Base-by-base conservation (phyloP, 2,888 invertebrate species). In the Eumerus sabulonum region DNA sequence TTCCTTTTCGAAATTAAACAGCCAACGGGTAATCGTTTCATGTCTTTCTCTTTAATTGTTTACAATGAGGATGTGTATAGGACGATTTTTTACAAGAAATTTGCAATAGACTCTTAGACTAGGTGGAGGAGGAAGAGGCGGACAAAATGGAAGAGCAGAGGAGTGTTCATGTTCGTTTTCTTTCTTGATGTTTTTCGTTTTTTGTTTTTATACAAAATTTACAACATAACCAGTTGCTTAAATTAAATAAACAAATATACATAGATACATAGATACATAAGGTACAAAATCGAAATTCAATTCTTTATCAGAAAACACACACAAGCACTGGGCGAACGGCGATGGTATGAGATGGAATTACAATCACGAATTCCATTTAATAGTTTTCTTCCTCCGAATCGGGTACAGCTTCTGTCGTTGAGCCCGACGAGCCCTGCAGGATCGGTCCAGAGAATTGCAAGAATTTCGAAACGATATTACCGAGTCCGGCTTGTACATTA, bases 361-460 rank as follows among this genome's bases (percentile, higher is more conserved):
- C 7, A 7, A 2, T 27, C 27, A 27, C 18, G 47, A 27, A 48
- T 47, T 40, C 40, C 19, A 19, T 74, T 56, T 87, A 88, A 83
- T 88, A 88, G 62, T 86, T 88, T 72, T 87, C 87, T 82, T 88
- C 88, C 82, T 88, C 88, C 2, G 87, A 86, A 63, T 86, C 88
- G 1, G 88, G 87, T 1, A 87, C 84, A 13, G 85, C 82, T 70
- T 87, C 85, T 68, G 87, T 84, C 14, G 82, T 82, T 57, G 85
- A 86, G 12, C 87, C 88, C n/a, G 88, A 86, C 17, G 89, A 88
- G 16, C 89, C 88, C 83, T 88, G 88, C 45, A 89, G 77, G 45
- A 89, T 88, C 35, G 89, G 89, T 27, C 89, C 89, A 19, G 89
- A 89, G 73, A 89, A 86, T 74, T 86, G 74, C 9, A 89, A 76